These are phyloP conservation scores for Atherinosoma microstoma DNA, from an alignment of 2,797 vertebrate species.

Conservation along the genomic window DNA sequence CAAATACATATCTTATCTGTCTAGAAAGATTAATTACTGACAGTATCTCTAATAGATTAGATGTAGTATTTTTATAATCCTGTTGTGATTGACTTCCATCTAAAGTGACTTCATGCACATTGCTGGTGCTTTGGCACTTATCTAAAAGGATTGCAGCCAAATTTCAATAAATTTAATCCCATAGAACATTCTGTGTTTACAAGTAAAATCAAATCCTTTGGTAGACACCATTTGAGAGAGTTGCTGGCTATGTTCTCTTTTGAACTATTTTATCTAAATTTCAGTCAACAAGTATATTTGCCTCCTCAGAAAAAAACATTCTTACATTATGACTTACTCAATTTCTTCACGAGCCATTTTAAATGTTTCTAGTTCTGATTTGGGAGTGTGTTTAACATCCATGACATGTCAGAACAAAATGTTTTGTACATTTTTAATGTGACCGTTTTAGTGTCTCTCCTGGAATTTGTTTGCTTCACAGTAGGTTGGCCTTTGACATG, in stretches of 20 bases:
- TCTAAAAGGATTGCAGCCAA: no score
- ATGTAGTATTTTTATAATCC: no score
- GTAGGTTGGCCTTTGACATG: background rate
- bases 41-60: no score
- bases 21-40: no score
- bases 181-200: background rate
- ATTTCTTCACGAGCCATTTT: background rate
- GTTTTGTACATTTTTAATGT: conserved; percentile 4
- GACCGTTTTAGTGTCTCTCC: background rate
- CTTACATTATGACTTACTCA: background rate
- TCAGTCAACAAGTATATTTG: background rate
- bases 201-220: background rate
- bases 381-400: conserved; percentile 2
- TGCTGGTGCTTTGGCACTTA: background rate
- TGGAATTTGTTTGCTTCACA: conserved; percentile 21
- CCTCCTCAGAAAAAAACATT: background rate
- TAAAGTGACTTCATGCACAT: background rate
- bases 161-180: background rate
- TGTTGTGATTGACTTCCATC: no score
- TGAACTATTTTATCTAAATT: background rate
- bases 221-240: background rate
- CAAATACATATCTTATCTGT: no score
- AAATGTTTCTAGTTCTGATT: background rate
- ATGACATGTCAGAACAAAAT: background rate
- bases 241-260: background rate